Evolutionary conservation across 1,140 invertebrate species (phyloP).

Genomic region (Bombus ignitus): DNA sequence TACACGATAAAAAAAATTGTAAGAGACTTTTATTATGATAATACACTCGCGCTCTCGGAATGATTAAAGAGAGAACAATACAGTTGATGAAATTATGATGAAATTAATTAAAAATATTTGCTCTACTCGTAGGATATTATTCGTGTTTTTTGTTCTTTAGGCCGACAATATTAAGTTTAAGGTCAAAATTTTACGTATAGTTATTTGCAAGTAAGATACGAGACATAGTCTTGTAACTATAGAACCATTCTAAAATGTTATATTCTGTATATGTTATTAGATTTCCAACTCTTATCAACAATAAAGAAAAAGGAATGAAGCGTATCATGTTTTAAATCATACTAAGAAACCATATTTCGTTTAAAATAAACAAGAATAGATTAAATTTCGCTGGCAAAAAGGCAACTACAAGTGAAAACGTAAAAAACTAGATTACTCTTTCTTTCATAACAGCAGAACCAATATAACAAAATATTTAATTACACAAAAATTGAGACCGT

Average conservation of each 20-base stretch:
- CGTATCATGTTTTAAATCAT: too few species aligned
- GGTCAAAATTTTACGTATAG: constrained; percentile 16
- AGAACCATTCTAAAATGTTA: background rate
- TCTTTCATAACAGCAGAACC: too few species aligned
- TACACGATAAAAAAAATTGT: background rate
- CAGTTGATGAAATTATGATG: background rate
- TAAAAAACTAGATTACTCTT: too few species aligned
- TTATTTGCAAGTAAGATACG: background rate
- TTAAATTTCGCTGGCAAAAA: too few species aligned
- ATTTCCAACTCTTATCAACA: too few species aligned
- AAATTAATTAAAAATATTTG: constrained; percentile 5
- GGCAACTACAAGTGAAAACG: too few species aligned
- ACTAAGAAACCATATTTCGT: too few species aligned
- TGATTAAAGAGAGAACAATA: constrained; percentile 21
- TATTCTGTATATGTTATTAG: background rate
- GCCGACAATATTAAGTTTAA: background rate
- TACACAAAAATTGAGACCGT: too few species aligned
- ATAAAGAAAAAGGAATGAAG: too few species aligned
- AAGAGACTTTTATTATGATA: constrained; percentile 1
- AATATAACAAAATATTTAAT: too few species aligned
- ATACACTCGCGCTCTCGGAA: constrained; percentile 10
- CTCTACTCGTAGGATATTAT: background rate
- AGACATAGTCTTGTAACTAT: background rate
- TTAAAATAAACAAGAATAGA: too few species aligned
- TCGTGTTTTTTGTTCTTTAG: background rate